Percentiles rank a stretch among this genome's conserved stretches.
These are phyloP conservation scores for Diuraphis noxia DNA, from an alignment of 1,140 invertebrate genomes.

Conservation along the genomic window DNA sequence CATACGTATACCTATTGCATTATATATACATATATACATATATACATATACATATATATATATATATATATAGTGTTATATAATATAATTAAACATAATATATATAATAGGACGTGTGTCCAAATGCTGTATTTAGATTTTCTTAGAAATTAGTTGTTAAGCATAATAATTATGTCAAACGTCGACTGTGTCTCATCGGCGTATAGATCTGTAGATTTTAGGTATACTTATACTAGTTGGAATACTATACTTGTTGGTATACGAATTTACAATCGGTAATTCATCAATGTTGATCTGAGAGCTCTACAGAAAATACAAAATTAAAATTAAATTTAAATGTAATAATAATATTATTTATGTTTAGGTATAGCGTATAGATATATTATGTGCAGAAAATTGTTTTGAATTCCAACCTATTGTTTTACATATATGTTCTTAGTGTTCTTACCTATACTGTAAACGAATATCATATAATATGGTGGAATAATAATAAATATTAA, in stretches of 20 bases:
- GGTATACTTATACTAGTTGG: not conserved
- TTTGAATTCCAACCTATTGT: not conserved
- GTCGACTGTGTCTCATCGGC: not conserved
- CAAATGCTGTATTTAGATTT: not conserved
- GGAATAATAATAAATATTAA: not conserved
- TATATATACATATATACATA: not conserved
- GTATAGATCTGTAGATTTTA: not conserved
- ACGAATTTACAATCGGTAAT: not conserved
- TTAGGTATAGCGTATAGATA: too few relatives aligned
- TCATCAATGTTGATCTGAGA: not conserved
- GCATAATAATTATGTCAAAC: not conserved
- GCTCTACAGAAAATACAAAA: not conserved
- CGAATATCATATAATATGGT: not conserved
- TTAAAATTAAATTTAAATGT: too few relatives aligned
- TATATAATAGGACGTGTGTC: not conserved
- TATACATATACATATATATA: not conserved
- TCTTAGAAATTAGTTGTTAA: not conserved
- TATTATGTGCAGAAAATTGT: not conserved
- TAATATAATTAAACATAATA: not conserved
- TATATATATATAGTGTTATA: not conserved
- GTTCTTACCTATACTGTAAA: not conserved
- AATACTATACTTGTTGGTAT: not conserved
- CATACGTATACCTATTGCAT: not conserved
- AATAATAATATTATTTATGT: not conserved
- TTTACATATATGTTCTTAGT: not conserved